Percentiles rank a stretch among this genome's conserved stretches.
These are phyloP conservation scores for Apostichopus japonicus DNA, from an alignment of 35 echinoderm and acorn worm species.

Conservation along the genomic window DNA sequence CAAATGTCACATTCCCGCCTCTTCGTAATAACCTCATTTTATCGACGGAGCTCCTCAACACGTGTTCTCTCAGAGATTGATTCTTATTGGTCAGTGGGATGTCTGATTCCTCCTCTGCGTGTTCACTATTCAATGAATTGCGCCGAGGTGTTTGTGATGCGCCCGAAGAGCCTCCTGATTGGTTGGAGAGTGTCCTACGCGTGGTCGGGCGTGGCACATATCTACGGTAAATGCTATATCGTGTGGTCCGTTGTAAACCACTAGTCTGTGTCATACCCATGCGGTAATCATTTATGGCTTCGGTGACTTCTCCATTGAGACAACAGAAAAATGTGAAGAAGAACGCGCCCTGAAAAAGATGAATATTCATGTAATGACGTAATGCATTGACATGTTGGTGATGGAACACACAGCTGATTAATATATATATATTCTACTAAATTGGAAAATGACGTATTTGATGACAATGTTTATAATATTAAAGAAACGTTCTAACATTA, in stretches of 20 bases:
- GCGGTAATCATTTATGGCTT: conserved; percentile 76
- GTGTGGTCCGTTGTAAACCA: conserved; percentile 78
- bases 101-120: conserved; percentile 11
- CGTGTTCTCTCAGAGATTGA: conserved; percentile 23
- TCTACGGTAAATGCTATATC: conserved; percentile 92
- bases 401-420: no score
- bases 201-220: conserved; percentile 72
- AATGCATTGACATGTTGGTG: no score
- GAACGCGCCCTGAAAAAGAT: conserved; percentile 80
- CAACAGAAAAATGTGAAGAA: conserved; percentile 97
- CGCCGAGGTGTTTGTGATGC: conserved; percentile 29
- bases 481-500: no score
- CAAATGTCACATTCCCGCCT: background rate
- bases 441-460: no score
- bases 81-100: background rate
- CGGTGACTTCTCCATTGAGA: conserved; percentile 85
- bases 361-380: background rate
- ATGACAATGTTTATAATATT: no score
- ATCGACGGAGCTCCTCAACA: conserved; percentile 32
- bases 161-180: conserved; percentile 1
- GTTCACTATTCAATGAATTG: conserved; percentile 21
- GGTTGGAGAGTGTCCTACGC: conserved; percentile 46
- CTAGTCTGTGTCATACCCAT: conserved; percentile 75
- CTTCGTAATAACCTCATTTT: conserved; percentile 19
- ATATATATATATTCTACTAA: no score